Conservation (phyloP, 1,140 invertebrate genomes). For the Drosophila neocordata region DNA sequence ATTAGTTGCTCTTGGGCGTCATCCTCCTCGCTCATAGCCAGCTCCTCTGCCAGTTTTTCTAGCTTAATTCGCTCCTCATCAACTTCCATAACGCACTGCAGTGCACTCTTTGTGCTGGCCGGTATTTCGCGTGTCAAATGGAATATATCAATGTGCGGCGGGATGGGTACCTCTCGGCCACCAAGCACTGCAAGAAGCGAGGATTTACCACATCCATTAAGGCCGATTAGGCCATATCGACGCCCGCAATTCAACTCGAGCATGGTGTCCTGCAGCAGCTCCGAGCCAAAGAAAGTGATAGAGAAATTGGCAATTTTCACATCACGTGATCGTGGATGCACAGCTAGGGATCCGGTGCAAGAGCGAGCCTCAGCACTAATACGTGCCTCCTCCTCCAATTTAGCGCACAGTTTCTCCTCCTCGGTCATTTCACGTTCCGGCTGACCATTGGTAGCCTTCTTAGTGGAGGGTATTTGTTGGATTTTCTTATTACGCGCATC, state of each 20-base stretch:
- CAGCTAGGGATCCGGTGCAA: constrained; percentile 96
- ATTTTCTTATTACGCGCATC: constrained; percentile 92
- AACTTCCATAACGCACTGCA: constrained; percentile 99
- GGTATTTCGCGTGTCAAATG: constrained; percentile 98
- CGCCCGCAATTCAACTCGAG: constrained; percentile 98
- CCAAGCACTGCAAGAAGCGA: constrained; percentile 95
- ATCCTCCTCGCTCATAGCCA: constrained; percentile 94
- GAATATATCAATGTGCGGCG: constrained; percentile 98
- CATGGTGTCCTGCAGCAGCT: constrained; percentile 97
- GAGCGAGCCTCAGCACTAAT: constrained; percentile 96
- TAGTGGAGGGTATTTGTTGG: constrained; percentile 81
- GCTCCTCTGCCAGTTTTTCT: constrained; percentile 96
- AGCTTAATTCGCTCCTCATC: constrained; percentile 96
- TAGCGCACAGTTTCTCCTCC: constrained; percentile 92
- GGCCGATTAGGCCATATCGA: constrained; percentile 97
- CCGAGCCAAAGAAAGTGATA: constrained; percentile 98
- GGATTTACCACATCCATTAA: constrained; percentile 98
- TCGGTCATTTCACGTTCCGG: constrained; percentile 83
- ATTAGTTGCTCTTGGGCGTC: constrained; percentile 97
- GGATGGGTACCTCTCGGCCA: constrained; percentile 97
- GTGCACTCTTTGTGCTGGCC: constrained; percentile 95
- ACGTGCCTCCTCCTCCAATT: constrained; percentile 94
- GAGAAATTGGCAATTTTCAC: constrained; percentile 98
- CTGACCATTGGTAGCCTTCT: constrained; percentile 76
- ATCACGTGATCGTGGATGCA: constrained; percentile 97